Evolutionary conservation across 2,888 invertebrate species (phyloP).

Genomic region (Ophion obscuratus): DNA sequence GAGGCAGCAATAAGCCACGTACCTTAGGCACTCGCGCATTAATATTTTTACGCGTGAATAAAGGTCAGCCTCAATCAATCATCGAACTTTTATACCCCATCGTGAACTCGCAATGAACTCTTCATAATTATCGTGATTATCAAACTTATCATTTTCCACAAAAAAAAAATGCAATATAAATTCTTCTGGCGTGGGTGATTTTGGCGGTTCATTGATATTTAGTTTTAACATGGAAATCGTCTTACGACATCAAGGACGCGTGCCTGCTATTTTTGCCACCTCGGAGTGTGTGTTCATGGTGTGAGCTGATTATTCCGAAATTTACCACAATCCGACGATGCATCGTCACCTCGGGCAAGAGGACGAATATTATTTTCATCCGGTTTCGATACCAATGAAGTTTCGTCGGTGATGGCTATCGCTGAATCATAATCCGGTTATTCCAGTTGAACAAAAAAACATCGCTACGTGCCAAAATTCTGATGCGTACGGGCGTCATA

Average conservation of each 20-base stretch:
- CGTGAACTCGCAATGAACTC: not conserved
- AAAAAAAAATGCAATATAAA: not conserved
- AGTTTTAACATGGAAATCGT: not conserved
- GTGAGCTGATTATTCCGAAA: conserved; percentile 12
- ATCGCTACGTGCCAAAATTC: not conserved
- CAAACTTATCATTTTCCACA: conserved; percentile 4
- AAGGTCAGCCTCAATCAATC: conserved; percentile 42
- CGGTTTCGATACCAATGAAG: conserved; percentile 9
- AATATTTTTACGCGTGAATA: not conserved
- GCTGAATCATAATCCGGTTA: conserved; percentile 53
- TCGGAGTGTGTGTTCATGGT: conserved; percentile 4
- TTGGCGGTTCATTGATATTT: conserved; percentile 10
- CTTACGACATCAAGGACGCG: conserved; percentile 32
- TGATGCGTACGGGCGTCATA: not conserved
- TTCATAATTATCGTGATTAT: conserved; percentile 19
- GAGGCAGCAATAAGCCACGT: conserved; percentile 15
- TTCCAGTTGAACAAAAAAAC: conserved; percentile 32
- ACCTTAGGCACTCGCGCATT: not conserved
- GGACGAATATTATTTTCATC: conserved; percentile 18
- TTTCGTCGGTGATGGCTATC: conserved; percentile 21
- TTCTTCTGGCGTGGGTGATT: not conserved
- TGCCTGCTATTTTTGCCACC: not conserved
- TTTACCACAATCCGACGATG: not conserved
- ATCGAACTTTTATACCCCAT: conserved; percentile 20
- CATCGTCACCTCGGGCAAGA: not conserved